Evolutionary conservation across 1,140 invertebrate species (phyloP).

Genomic region (Notospermus geniculatus): DNA sequence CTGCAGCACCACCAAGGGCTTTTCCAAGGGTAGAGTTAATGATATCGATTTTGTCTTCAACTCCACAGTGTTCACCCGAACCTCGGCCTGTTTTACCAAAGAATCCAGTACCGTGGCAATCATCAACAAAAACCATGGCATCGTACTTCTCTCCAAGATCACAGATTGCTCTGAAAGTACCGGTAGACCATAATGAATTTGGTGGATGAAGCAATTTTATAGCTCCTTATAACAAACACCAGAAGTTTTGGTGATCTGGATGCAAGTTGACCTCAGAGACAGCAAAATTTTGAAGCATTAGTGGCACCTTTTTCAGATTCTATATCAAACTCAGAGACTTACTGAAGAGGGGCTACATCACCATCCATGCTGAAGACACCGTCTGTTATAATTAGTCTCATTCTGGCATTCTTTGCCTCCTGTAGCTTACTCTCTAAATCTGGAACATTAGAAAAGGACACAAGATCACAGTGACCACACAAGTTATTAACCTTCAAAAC

Average conservation of each 20-base stretch:
- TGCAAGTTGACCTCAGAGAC: too few relatives aligned
- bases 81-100: constrained; percentile 84
- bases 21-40: constrained; percentile 93
- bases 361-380: constrained; percentile 98
- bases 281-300: too few relatives aligned
- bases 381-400: constrained; percentile 84
- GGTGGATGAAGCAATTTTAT: too few relatives aligned
- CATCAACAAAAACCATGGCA: constrained; percentile 83
- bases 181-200: too few relatives aligned
- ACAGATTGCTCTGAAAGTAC: constrained; percentile 63
- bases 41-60: constrained; percentile 74
- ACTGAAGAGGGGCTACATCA: constrained; percentile 75
- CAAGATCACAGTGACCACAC: background rate
- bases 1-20: constrained; percentile 74
- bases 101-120: constrained; percentile 91
- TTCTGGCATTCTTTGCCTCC: constrained; percentile 63
- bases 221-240: too few relatives aligned
- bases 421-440: constrained; percentile 77
- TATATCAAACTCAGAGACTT: constrained; percentile 17
- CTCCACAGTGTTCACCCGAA: constrained; percentile 77
- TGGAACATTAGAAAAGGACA: constrained; percentile 39
- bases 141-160: constrained; percentile 77
- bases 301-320: too few relatives aligned
- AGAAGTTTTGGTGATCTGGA: too few relatives aligned
- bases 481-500: too few relatives aligned